These are phyloP conservation scores for Nipponacmea schrenckii DNA, from an alignment of 2,888 invertebrate species.

Conservation along the genomic window DNA sequence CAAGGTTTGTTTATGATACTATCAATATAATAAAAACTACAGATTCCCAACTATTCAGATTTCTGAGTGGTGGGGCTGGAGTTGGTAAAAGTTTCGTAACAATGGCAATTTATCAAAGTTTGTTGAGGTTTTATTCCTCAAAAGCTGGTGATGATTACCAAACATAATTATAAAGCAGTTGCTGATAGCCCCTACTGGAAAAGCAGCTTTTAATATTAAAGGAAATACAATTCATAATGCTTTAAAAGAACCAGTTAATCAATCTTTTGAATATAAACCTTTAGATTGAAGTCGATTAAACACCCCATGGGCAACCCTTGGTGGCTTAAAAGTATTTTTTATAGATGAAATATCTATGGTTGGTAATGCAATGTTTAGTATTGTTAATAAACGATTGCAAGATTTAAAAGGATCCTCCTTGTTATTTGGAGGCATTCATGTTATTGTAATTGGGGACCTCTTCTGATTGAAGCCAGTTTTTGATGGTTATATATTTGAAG, in stretches of 20 bases:
- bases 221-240: conserved; percentile 27
- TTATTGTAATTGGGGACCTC: conserved; percentile 35
- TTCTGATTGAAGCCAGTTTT: conserved; percentile 33
- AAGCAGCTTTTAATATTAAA: conserved; percentile 32
- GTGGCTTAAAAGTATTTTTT: conserved; percentile 27
- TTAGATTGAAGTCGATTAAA: conserved; percentile 15
- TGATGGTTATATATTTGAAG: conserved; percentile 29
- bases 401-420: conserved; percentile 24
- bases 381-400: conserved; percentile 24
- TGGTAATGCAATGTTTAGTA: conserved; percentile 27
- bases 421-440: conserved; percentile 29
- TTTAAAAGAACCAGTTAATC: conserved; percentile 24
- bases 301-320: conserved; percentile 10
- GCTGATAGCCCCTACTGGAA: conserved; percentile 38
- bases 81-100: conserved; percentile 36
- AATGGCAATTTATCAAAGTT: conserved; percentile 34
- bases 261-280: conserved; percentile 22
- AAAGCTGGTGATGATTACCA: conserved; percentile 26
- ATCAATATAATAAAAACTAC: conserved; percentile 30
- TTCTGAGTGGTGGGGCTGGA: conserved; percentile 37
- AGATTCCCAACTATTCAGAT: conserved; percentile 28
- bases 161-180: conserved; percentile 19
- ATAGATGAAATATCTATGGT: conserved; percentile 42
- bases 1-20: conserved; percentile 31
- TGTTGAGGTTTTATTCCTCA: conserved; percentile 19